phyloP scores from a whole-genome alignment of 2,888 invertebrate species.

The Galeruca laticollis region DNA sequence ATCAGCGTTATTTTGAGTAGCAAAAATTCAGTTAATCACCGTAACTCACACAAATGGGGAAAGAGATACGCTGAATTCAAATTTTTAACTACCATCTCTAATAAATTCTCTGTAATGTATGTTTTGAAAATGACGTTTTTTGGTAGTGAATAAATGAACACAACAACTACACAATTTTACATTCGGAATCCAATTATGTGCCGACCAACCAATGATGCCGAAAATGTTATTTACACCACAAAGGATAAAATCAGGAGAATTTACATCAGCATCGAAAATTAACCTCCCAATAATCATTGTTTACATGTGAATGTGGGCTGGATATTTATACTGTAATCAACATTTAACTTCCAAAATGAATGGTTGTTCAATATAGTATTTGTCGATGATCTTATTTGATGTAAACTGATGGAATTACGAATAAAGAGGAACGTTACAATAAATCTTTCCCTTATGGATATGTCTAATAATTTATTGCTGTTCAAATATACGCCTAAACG shows the following conservation, averaged over 20 bases:
- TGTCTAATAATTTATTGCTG: too few species aligned
- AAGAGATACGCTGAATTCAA: constrained; percentile 14
- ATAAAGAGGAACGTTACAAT: too few species aligned
- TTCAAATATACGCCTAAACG: too few species aligned
- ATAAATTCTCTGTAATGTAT: constrained; percentile 40
- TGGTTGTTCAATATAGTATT: not conserved
- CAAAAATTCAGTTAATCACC: not conserved
- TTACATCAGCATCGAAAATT: constrained; percentile 8
- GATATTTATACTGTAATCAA: constrained; percentile 4
- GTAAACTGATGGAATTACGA: too few species aligned
- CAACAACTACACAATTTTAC: constrained; percentile 38
- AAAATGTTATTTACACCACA: constrained; percentile 39
- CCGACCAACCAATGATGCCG: constrained; percentile 29
- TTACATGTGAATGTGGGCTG: not conserved
- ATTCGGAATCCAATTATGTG: constrained; percentile 35
- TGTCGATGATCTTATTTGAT: too few species aligned
- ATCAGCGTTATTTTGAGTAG: not conserved
- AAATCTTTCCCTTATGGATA: too few species aligned
- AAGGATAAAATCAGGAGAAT: constrained; percentile 24
- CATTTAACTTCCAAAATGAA: not conserved
- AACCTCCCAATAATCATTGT: not conserved
- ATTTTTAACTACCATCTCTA: constrained; percentile 13
- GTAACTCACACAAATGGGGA: not conserved
- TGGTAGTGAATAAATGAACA: constrained; percentile 9
- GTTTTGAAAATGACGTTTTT: constrained; percentile 34